These are phyloP conservation scores for Danio albolineatus DNA, from an alignment of 2,797 vertebrate species.

Conservation along the genomic window DNA sequence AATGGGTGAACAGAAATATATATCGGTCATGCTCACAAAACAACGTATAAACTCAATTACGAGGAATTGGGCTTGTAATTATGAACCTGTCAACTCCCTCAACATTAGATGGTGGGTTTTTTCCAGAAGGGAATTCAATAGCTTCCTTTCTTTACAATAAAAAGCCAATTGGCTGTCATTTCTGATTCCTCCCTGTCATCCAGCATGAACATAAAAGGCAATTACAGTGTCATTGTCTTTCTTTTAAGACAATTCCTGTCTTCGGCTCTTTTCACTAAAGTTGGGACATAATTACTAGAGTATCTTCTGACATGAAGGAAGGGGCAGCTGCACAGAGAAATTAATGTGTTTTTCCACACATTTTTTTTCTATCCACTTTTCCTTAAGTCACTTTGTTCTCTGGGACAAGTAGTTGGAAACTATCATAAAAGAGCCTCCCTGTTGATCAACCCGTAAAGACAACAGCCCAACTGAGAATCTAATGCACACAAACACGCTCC, in stretches of 20 bases:
- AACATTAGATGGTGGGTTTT: slow-evolving; percentile 20
- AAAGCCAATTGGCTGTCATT: slow-evolving; percentile 45
- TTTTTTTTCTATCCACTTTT: slow-evolving; percentile 4
- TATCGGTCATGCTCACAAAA: slow-evolving; percentile 18
- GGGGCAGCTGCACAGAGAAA: slow-evolving; percentile 26
- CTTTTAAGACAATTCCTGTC: slow-evolving; percentile 41
- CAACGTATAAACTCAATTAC: slow-evolving; percentile 47
- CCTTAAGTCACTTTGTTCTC: slow-evolving; percentile 22
- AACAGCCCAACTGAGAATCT: slow-evolving; percentile 40
- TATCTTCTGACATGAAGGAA: slow-evolving; percentile 22
- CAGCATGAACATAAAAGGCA: slow-evolving; percentile 38
- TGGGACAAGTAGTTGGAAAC: slow-evolving; percentile 37
- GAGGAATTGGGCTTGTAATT: slow-evolving; percentile 48
- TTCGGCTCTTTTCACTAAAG: slow-evolving; percentile 29
- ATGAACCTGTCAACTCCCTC: slow-evolving; percentile 52
- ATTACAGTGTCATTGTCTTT: slow-evolving; percentile 52
- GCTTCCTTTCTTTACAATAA: slow-evolving; percentile 35
- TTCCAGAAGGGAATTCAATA: slow-evolving; percentile 45
- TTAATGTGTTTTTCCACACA: slow-evolving; percentile 8
- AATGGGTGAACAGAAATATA: slow-evolving; percentile 38
- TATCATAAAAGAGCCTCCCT: slow-evolving; percentile 39
- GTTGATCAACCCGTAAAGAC: slow-evolving; percentile 44
- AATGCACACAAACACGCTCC: slow-evolving; percentile 45
- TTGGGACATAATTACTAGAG: slow-evolving; percentile 18
- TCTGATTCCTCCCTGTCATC: slow-evolving; percentile 30